Percentiles rank a stretch among this genome's conserved stretches.
phyloP scores from a whole-genome alignment of 2,113 vertebrate species.

The Limanda limanda region DNA sequence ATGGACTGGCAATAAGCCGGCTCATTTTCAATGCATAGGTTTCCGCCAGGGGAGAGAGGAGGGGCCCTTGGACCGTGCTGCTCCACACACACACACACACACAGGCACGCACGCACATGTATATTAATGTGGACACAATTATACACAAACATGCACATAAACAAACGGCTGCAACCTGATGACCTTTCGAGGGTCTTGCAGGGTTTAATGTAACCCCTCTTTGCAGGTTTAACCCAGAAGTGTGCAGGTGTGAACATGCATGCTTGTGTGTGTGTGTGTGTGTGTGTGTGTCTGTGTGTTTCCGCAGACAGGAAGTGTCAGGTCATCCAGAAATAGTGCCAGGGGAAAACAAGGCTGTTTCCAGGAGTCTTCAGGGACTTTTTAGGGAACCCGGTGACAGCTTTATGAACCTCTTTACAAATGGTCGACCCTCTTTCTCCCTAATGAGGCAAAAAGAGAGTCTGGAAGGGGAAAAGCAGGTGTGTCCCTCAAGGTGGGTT shows the following conservation, averaged over 20 bases:
- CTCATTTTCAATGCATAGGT: constrained; percentile 70
- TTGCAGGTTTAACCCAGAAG: constrained; percentile 55
- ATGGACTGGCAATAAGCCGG: constrained; percentile 68
- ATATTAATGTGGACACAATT: background rate
- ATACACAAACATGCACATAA: background rate
- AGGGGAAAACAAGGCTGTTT: constrained; percentile 64
- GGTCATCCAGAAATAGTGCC: constrained; percentile 62
- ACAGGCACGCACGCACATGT: background rate
- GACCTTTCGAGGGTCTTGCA: constrained; percentile 53
- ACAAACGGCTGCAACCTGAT: background rate
- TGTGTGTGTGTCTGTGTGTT: constrained; percentile 26
- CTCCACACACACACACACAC: constrained; percentile 22
- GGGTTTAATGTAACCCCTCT: constrained; percentile 52
- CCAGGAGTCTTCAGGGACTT: constrained; percentile 69
- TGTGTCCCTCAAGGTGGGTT: constrained; percentile 64
- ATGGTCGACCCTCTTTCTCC: constrained; percentile 59
- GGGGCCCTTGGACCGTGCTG: constrained; percentile 22
- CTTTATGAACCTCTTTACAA: constrained; percentile 77
- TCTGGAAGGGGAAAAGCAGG: constrained; percentile 71
- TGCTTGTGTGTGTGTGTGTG: background rate
- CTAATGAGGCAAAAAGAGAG: constrained; percentile 68
- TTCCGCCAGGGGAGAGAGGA: constrained; percentile 38
- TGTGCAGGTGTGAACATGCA: constrained; percentile 48
- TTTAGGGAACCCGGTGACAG: constrained; percentile 74
- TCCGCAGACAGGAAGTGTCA: constrained; percentile 68